Evolutionary conservation across 2,888 invertebrate genomes (phyloP).

Genomic region (Philonicus albiceps): DNA sequence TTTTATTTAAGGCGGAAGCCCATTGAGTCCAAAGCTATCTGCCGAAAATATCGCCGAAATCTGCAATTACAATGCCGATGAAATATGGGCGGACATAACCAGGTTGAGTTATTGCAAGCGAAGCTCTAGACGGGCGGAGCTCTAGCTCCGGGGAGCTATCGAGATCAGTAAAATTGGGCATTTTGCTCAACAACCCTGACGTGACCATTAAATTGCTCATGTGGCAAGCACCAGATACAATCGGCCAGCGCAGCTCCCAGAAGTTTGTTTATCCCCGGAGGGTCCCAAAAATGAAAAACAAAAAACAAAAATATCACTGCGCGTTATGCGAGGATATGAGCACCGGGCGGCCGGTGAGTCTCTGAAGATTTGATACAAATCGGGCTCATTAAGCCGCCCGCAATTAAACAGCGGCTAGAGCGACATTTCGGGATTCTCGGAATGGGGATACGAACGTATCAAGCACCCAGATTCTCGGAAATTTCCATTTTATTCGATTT

Average conservation of each 20-base stretch:
- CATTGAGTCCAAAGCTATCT: neutral
- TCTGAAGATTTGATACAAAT: constrained; percentile 21
- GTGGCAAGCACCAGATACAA: neutral
- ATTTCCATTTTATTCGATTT: constrained; percentile 39
- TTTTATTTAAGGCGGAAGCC: neutral
- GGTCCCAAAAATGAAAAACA: neutral
- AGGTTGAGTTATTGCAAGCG: neutral
- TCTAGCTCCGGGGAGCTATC: neutral
- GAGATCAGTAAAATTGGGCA: neutral
- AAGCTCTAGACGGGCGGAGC: neutral
- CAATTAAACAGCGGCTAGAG: constrained; percentile 1
- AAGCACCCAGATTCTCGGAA: constrained; percentile 3
- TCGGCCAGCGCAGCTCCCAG: neutral
- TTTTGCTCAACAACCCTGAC: constrained; percentile 12
- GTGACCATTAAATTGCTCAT: constrained; percentile 24
- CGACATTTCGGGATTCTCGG: constrained; percentile 5
- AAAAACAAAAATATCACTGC: too few relatives aligned
- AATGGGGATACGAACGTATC: neutral
- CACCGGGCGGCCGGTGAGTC: neutral
- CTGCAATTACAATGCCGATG: neutral
- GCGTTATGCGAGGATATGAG: constrained; percentile 17
- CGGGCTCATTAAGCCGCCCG: neutral
- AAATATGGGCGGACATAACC: neutral
- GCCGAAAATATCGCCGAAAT: neutral
- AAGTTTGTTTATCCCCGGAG: neutral